Percentiles rank a stretch among this genome's conserved stretches.
Evolutionary conservation across 2,797 vertebrate species (phyloP).

Genomic region (Cetoscarus ocellatus): DNA sequence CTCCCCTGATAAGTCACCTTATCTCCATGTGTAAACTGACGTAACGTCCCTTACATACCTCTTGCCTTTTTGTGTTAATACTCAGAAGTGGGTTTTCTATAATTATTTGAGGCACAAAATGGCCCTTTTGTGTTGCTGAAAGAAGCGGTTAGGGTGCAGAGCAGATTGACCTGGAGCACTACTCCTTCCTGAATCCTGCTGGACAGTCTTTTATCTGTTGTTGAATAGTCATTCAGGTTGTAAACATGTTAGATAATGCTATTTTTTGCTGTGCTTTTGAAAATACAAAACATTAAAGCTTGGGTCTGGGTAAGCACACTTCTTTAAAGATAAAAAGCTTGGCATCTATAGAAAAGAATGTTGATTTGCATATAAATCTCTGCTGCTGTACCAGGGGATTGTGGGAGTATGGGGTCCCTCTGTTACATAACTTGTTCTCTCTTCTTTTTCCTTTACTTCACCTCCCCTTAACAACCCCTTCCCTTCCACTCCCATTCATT

Average conservation of each 20-base stretch:
- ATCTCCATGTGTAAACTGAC: not conserved
- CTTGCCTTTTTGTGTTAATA: too few species aligned
- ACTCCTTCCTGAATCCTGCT: not conserved
- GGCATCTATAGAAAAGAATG: constrained; percentile 48
- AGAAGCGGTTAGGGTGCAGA: not conserved
- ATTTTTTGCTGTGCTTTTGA: not conserved
- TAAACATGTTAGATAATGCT: constrained; percentile 8
- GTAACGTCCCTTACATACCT: not conserved
- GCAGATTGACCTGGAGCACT: not conserved
- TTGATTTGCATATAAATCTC: constrained; percentile 60
- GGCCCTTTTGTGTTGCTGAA: not conserved
- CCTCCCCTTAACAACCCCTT: not conserved
- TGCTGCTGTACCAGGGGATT: constrained; percentile 21
- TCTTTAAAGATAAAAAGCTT: constrained; percentile 8
- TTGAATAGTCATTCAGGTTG: not conserved
- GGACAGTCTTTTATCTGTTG: not conserved
- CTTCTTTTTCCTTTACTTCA: constrained; percentile 20
- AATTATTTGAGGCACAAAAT: not conserved
- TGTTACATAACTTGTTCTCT: constrained; percentile 56
- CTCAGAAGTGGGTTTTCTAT: too few species aligned
- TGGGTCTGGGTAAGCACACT: not conserved
- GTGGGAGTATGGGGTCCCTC: constrained; percentile 48
- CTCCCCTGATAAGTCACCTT: not conserved
- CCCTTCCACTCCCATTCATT: constrained; percentile 19
- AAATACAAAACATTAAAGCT: not conserved